Base-by-base conservation (phyloP, 2,888 invertebrate species). In the Andrena trimmerana region DNA sequence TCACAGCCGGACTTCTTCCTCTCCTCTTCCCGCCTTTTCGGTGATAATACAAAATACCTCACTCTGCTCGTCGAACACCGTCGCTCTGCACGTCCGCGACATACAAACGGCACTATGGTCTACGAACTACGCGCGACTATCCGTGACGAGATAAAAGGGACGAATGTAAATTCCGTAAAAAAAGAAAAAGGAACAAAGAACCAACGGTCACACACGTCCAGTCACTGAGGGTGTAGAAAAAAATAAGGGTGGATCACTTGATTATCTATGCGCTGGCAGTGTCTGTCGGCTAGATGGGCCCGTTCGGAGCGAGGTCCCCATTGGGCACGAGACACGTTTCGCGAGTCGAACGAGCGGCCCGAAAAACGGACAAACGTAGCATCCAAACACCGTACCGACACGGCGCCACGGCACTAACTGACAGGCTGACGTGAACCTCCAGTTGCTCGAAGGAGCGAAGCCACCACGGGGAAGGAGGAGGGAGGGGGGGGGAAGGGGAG, bases 381-480 rank as follows among this genome's bases (percentile, higher is more conserved):
- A 71, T 65, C 66, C 63, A 81, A 83, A 85, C 83, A 87, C 87
- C 88, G 86, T 86, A 88, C 88, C 91, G 90, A 90, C 90, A 90
- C 92, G 93, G 92, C 93, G 93, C 92, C 93, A 92, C 94, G 93
- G 93, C 93, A 93, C 92, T 90, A 91, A 94, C 94, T 94, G 94
- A 93, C 93, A 92, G 91, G 82, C 90, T 87, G 89, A 88, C 83
- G 87, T 86, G 88, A 88, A 75, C 84, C 86, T 86, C 88, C 77
- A 85, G 86, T 87, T 81, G 86, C 75, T 87, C 88, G 84, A 79
- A 72, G 86, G 85, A 81, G 83, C 16, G 79, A 52, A 69, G 70
- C 71, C 67, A 60, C 72, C 70, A 78, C 13, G 72, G 0, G 0
- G 20, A 20, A 20, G 83, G 80, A n/a, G 78, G 82, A 80, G 80